A percentile compares a stretch with the other conserved stretches of the same genome.
phyloP scores from a whole-genome alignment of 2,888 invertebrate genomes.

The Rotaria sp. region DNA sequence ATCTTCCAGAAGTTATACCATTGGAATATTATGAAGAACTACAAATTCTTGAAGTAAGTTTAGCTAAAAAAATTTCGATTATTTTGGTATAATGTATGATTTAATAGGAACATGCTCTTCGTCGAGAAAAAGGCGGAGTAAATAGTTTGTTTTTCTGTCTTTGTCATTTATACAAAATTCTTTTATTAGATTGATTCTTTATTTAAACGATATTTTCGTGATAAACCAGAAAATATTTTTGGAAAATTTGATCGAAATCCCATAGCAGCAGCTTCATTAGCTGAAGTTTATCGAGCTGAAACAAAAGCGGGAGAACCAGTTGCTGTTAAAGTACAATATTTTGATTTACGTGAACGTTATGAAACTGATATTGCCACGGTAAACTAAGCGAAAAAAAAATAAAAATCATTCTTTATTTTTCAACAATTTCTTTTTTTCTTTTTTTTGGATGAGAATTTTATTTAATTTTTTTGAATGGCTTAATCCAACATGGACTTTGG shows the following conservation, averaged over 20 bases:
- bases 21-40: neutral
- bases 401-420: too few relatives aligned
- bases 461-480: slow-evolving; percentile 8
- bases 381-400: neutral
- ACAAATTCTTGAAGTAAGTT: slow-evolving; percentile 11
- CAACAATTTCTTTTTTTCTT: neutral
- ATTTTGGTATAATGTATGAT: neutral
- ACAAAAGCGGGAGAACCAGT: neutral
- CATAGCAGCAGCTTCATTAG: neutral
- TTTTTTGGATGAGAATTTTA: neutral
- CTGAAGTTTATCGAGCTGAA: slow-evolving; percentile 4
- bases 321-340: neutral
- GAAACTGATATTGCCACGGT: slow-evolving; percentile 13
- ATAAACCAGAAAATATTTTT: neutral
- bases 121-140: slow-evolving; percentile 15
- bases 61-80: neutral
- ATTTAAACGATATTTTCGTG: neutral
- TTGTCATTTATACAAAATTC: too few relatives aligned
- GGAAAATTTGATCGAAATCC: neutral
- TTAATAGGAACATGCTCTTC: neutral
- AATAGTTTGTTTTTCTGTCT: neutral
- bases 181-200: neutral
- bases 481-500: neutral
- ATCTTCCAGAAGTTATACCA: neutral
- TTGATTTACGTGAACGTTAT: neutral